Evolutionary conservation across 2,113 vertebrate genomes (phyloP).

Genomic region (Ictalurus punctatus): DNA sequence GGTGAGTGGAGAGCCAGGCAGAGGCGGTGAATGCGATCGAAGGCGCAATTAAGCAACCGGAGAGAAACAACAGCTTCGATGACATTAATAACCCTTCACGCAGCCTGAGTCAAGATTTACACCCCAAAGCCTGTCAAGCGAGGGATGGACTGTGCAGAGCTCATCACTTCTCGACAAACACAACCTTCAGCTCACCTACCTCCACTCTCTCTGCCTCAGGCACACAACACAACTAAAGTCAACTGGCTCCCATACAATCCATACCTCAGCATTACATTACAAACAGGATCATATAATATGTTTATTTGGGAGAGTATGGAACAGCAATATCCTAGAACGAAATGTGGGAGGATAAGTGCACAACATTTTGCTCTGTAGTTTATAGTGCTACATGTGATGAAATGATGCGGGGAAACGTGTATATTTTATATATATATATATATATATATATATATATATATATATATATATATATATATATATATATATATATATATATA

Average conservation of each 20-base stretch:
- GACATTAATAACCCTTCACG: conserved; percentile 70
- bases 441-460: no score
- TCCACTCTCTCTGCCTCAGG: conserved; percentile 16
- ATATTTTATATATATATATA: no score
- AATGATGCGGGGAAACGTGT: background rate
- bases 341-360: conserved; percentile 12
- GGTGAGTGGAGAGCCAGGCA: conserved; percentile 53
- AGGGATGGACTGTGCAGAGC: conserved; percentile 47
- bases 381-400: background rate
- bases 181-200: conserved; percentile 69
- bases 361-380: conserved; percentile 4
- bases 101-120: conserved; percentile 71
- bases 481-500: no score
- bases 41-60: conserved; percentile 67
- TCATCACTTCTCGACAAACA: conserved; percentile 64
- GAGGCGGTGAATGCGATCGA: conserved; percentile 59
- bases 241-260: conserved; percentile 6
- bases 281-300: background rate
- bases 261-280: background rate
- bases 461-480: no score
- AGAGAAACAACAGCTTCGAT: conserved; percentile 58
- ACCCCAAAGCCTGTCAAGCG: conserved; percentile 53
- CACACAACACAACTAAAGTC: conserved; percentile 26
- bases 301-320: conserved; percentile 5
- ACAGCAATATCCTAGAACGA: conserved; percentile 4